These are phyloP conservation scores for Resseliella maxima DNA, from an alignment of 2,888 invertebrate species.

Conservation along the genomic window DNA sequence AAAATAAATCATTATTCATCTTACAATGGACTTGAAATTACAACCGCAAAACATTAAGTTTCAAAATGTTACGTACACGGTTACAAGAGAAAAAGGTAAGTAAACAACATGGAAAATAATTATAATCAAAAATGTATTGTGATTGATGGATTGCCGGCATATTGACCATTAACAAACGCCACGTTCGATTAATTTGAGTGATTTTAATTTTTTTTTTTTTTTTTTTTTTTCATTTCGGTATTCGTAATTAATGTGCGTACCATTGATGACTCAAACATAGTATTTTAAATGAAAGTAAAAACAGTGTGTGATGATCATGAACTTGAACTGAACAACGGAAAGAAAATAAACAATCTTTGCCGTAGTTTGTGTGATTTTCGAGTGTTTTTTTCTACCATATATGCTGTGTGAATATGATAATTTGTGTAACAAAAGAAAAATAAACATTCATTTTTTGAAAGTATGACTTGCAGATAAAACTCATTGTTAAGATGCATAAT, in stretches of 20 bases:
- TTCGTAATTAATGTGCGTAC: not conserved
- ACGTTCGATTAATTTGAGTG: not conserved
- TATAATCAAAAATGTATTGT: no score
- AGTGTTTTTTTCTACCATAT: no score
- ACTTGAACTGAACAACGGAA: conserved; percentile 34
- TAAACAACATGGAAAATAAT: conserved; percentile 6
- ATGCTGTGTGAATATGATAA: not conserved
- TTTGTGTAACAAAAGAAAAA: not conserved
- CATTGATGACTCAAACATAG: not conserved
- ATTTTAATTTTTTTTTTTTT: not conserved
- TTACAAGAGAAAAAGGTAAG: conserved; percentile 27
- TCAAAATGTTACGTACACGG: conserved; percentile 32
- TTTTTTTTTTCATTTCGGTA: not conserved
- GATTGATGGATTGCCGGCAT: not conserved
- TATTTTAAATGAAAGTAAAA: not conserved
- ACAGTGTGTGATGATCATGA: not conserved
- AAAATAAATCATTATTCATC: not conserved
- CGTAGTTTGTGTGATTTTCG: not conserved
- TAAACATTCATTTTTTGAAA: not conserved
- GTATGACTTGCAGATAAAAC: not conserved
- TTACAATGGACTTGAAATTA: conserved; percentile 47
- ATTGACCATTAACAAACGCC: not conserved
- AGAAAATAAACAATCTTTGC: not conserved
- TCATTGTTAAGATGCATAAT: not conserved
- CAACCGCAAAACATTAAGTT: conserved; percentile 37